A percentile compares a stretch with the other conserved stretches of the same genome.
Evolutionary conservation across 2,113 vertebrate species (phyloP).

Genomic region (Rhinolophus sinicus): DNA sequence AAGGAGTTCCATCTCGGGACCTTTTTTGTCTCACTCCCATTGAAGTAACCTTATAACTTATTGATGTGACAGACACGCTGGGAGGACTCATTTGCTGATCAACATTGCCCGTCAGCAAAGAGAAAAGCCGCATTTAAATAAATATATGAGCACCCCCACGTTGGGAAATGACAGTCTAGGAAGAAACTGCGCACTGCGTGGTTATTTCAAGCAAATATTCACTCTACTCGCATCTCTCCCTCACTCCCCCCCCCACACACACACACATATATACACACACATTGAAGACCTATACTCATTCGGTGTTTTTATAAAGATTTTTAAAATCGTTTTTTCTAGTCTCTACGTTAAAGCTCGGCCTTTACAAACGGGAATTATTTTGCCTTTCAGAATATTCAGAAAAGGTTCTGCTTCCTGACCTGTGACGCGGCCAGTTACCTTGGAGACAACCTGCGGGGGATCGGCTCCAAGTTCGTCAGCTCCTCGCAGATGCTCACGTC

Average conservation of each 20-base stretch:
- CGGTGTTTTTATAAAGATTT: background rate
- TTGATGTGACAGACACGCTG: background rate
- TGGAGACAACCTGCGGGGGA: constrained; percentile 95
- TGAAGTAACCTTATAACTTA: background rate
- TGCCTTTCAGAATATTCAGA: constrained; percentile 95
- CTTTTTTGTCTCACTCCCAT: background rate
- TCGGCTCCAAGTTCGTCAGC: constrained; percentile 96
- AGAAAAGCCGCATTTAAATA: background rate
- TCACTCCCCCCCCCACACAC: no score
- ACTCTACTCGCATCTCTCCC: background rate
- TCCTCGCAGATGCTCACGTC: constrained; percentile 97
- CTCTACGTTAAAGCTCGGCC: background rate
- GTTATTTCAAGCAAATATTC: background rate
- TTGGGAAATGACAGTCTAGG: constrained; percentile 16
- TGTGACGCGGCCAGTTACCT: constrained; percentile 96
- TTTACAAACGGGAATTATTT: constrained; percentile 54
- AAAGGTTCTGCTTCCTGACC: constrained; percentile 97
- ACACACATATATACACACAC: background rate
- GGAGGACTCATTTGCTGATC: background rate
- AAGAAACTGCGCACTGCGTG: background rate
- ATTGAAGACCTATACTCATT: background rate
- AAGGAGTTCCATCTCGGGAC: background rate
- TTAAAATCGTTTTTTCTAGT: background rate
- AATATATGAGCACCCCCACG: background rate
- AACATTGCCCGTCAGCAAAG: background rate